These are phyloP conservation scores for Babylonia areolata DNA, from an alignment of 1,140 invertebrate genomes.

Conservation along the genomic window DNA sequence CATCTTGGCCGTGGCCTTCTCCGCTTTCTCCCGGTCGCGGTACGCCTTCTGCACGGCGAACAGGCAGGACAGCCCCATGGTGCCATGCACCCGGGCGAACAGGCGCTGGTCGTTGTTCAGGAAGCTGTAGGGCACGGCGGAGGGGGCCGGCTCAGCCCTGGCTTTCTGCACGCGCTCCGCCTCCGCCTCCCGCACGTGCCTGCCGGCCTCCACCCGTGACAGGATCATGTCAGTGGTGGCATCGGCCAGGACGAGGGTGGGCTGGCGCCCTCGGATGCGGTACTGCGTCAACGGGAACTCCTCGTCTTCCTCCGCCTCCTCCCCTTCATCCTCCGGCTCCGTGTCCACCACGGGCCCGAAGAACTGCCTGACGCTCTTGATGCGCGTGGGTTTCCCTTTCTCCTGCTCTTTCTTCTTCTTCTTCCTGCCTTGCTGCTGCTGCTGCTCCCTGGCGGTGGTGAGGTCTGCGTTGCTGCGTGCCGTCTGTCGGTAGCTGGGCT, in stretches of 20 bases:
- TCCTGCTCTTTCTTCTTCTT: background rate
- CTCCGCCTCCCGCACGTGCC: constrained; percentile 65
- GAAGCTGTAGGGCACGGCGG: constrained; percentile 48
- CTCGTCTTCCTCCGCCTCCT: constrained; percentile 47
- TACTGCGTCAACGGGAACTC: constrained; percentile 64
- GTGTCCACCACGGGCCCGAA: constrained; percentile 69
- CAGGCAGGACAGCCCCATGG: constrained; percentile 73
- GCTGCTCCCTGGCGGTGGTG: background rate
- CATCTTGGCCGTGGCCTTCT: constrained; percentile 65
- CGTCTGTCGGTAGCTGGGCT: constrained; percentile 5
- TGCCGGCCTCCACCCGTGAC: constrained; percentile 62
- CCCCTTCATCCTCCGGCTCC: constrained; percentile 35
- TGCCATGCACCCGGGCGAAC: constrained; percentile 69
- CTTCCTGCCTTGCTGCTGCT: constrained; percentile 14
- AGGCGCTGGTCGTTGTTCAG: constrained; percentile 66
- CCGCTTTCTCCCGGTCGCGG: constrained; percentile 68
- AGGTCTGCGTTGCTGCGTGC: background rate
- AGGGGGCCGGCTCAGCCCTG: constrained; percentile 52
- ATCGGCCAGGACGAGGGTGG: constrained; percentile 61
- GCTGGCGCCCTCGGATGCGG: constrained; percentile 61
- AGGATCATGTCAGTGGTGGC: constrained; percentile 70
- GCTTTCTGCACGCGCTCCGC: constrained; percentile 46
- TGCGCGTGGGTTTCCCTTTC: constrained; percentile 32
- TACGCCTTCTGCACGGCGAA: constrained; percentile 74
- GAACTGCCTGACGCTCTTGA: constrained; percentile 69